phyloP scores from a whole-genome alignment of 2,888 invertebrate genomes.

The Abrostola triplasia region DNA sequence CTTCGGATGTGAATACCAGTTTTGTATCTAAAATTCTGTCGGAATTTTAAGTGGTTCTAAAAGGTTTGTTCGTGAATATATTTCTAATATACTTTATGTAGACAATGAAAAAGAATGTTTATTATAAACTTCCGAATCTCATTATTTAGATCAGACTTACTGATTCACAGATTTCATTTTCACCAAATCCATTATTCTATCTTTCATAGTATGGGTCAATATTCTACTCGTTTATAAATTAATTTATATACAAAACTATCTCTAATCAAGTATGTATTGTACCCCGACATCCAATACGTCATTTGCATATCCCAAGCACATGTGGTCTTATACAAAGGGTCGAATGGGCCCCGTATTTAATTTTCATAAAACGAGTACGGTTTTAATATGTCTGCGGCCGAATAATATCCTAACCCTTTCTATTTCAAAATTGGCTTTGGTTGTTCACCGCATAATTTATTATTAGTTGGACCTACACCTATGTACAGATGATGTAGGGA shows the following conservation, averaged over 20 bases:
- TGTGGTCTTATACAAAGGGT: slow-evolving; percentile 86
- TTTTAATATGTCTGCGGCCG: slow-evolving; percentile 83
- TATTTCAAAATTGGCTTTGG: slow-evolving; percentile 80
- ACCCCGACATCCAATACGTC: slow-evolving; percentile 80
- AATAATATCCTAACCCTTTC: slow-evolving; percentile 83
- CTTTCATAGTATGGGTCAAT: not conserved
- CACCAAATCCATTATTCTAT: too few species aligned
- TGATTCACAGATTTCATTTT: not conserved
- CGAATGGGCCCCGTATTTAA: slow-evolving; percentile 83
- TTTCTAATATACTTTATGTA: slow-evolving; percentile 9
- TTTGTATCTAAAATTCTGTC: slow-evolving; percentile 30
- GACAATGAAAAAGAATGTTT: slow-evolving; percentile 31
- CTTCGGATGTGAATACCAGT: slow-evolving; percentile 42
- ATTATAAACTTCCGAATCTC: slow-evolving; percentile 43
- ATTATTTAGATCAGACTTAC: not conserved
- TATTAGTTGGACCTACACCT: slow-evolving; percentile 61
- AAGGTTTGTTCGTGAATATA: slow-evolving; percentile 43
- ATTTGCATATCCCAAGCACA: slow-evolving; percentile 87
- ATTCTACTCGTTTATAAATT: slow-evolving; percentile 36
- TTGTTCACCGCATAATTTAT: slow-evolving; percentile 67
- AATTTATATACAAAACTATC: slow-evolving; percentile 45
- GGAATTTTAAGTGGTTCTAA: slow-evolving; percentile 73
- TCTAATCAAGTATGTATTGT: slow-evolving; percentile 76
- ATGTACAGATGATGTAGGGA: slow-evolving; percentile 38
- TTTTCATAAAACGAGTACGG: slow-evolving; percentile 86